phyloP scores from a whole-genome alignment of 2,888 invertebrate species.

The Kuschelorhynchus macadamiae region DNA sequence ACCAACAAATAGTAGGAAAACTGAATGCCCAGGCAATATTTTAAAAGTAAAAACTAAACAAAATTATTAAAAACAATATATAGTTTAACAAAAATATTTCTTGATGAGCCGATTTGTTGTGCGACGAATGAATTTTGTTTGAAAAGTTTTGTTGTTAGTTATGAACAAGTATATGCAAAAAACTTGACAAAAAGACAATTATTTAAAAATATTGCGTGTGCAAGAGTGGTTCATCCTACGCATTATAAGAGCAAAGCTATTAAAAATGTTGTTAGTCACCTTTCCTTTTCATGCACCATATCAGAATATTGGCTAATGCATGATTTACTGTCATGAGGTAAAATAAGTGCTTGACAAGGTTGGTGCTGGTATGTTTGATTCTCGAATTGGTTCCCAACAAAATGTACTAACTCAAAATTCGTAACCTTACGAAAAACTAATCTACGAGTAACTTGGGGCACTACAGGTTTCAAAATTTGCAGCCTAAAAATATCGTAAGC shows the following conservation, averaged over 20 bases:
- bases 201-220: background rate
- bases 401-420: constrained; percentile 37
- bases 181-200: no score
- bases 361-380: constrained; percentile 22
- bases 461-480: constrained; percentile 33
- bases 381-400: constrained; percentile 39
- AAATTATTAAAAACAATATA: no score
- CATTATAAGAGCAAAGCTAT: background rate
- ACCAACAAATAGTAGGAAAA: no score
- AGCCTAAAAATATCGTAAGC: constrained; percentile 35
- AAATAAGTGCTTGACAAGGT: constrained; percentile 44
- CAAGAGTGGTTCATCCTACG: background rate
- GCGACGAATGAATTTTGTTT: no score
- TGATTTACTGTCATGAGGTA: constrained; percentile 28
- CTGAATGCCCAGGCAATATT: no score
- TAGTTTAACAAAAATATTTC: no score
- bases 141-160: no score
- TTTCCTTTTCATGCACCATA: constrained; percentile 30
- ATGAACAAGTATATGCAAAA: no score
- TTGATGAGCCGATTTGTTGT: no score
- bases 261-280: constrained; percentile 37
- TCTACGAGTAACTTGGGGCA: constrained; percentile 37
- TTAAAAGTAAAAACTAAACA: no score
- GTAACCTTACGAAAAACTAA: constrained; percentile 43
- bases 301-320: background rate